Percentiles rank a stretch among this genome's conserved stretches.
These are phyloP conservation scores for Falco biarmicus DNA, from an alignment of 2,797 vertebrate genomes.

Conservation along the genomic window DNA sequence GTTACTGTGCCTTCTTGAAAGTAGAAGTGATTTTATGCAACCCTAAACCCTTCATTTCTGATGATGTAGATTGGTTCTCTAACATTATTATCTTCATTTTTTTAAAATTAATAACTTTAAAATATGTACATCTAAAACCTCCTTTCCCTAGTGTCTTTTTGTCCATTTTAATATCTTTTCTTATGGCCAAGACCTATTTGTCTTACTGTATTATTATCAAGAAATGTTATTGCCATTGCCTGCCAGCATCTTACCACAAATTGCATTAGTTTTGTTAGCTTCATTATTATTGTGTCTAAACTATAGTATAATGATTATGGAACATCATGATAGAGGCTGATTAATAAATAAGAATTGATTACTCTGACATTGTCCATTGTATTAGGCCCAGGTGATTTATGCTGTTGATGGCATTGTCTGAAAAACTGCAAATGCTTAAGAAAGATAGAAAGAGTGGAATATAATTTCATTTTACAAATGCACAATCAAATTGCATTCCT, in stretches of 20 bases:
- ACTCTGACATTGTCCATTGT: slow-evolving; percentile 35
- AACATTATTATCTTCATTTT: slow-evolving; percentile 29
- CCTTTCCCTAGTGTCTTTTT: slow-evolving; percentile 63
- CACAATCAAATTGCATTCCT: slow-evolving; percentile 41
- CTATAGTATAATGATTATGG: slow-evolving; percentile 55
- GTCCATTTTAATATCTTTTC: slow-evolving; percentile 61
- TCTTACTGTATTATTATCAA: slow-evolving; percentile 61
- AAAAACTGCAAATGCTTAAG: slow-evolving; percentile 23
- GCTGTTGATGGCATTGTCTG: slow-evolving; percentile 1
- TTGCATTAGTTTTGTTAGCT: slow-evolving; percentile 57
- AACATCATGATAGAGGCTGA: slow-evolving; percentile 59
- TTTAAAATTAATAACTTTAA: slow-evolving; percentile 58
- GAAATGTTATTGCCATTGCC: slow-evolving; percentile 56
- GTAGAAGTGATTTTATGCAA: slow-evolving; percentile 50
- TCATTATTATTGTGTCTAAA: slow-evolving; percentile 70
- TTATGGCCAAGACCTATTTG: slow-evolving; percentile 50
- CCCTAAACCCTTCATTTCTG: slow-evolving; percentile 60
- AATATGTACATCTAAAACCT: slow-evolving; percentile 57
- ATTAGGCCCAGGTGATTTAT: slow-evolving; percentile 56
- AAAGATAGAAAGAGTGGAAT: not conserved
- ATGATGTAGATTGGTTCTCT: slow-evolving; percentile 49
- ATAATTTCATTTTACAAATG: slow-evolving; percentile 12
- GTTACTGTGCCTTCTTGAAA: slow-evolving; percentile 21
- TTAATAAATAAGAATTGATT: slow-evolving; percentile 72
- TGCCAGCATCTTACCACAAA: slow-evolving; percentile 67